Evolutionary conservation across 2,888 invertebrate species (phyloP).

Genomic region (Sinotaia quadrata): DNA sequence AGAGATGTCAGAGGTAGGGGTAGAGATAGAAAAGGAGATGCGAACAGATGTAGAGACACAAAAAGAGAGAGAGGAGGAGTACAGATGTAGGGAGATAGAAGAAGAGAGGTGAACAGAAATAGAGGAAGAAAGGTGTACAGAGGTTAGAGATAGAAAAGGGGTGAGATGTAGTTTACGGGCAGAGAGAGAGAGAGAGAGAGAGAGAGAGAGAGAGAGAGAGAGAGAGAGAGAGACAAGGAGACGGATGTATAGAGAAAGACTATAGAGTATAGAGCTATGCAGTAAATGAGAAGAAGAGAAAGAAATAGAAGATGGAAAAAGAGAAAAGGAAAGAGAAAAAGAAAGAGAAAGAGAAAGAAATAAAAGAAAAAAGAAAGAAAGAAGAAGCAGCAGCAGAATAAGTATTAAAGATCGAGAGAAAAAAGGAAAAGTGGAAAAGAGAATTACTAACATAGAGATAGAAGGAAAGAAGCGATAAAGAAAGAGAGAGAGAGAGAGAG

Average conservation of each 20-base stretch:
- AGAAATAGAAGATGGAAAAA: constrained; percentile 1
- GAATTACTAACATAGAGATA: no score
- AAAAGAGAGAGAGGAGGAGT: background rate
- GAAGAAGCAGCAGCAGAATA: background rate
- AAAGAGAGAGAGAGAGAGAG: no score
- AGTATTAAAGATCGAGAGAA: background rate
- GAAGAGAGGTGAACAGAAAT: background rate
- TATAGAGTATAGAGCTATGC: background rate
- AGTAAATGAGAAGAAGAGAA: background rate
- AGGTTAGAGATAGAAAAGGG: background rate
- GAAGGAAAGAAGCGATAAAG: no score
- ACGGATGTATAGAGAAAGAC: background rate
- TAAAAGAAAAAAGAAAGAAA: background rate
- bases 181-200: constrained; percentile 3
- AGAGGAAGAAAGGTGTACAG: background rate
- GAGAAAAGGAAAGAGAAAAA: background rate
- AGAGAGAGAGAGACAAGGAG: background rate
- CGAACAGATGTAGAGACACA: background rate
- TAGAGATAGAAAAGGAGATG: background rate
- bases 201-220: background rate
- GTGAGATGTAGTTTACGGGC: background rate
- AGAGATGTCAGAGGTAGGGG: background rate
- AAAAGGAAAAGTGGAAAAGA: no score
- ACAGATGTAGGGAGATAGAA: background rate
- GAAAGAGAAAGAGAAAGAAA: background rate